Conservation (phyloP, 2,888 invertebrate species). For the Drosophila hamatofila region DNA sequence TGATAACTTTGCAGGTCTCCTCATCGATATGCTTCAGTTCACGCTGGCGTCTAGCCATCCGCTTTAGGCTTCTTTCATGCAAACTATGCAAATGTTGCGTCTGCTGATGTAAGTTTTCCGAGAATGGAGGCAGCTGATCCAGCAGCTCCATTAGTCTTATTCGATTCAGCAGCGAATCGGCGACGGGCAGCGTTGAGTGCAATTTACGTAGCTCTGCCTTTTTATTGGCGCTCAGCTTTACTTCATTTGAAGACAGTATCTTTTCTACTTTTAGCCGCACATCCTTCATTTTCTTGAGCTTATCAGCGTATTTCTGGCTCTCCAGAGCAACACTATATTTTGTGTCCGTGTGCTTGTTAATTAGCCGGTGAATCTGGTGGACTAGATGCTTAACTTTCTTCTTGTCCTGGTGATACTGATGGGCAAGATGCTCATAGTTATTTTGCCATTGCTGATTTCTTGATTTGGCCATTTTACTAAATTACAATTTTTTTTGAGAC, state of each 20-base stretch:
- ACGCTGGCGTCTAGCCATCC: neutral
- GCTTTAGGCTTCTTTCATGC: neutral
- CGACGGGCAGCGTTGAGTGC: slow-evolving; percentile 2
- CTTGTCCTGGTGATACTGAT: slow-evolving; percentile 15
- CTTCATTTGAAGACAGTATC: neutral
- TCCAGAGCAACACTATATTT: slow-evolving; percentile 20
- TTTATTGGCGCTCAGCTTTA: neutral
- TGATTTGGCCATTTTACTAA: slow-evolving; percentile 1
- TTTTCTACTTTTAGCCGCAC: slow-evolving; percentile 10
- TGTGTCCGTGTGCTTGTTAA: neutral
- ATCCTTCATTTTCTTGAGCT: slow-evolving; percentile 3
- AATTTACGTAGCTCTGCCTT: slow-evolving; percentile 10
- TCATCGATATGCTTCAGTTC: slow-evolving; percentile 26
- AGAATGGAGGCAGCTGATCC: neutral
- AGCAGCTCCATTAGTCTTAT: slow-evolving; percentile 53
- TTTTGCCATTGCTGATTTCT: slow-evolving; percentile 18
- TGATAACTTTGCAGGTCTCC: slow-evolving; percentile 24
- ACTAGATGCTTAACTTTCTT: slow-evolving; percentile 1
- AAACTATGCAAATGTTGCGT: neutral
- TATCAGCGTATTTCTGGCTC: neutral
- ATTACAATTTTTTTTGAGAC: slow-evolving; percentile 9
- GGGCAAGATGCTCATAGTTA: slow-evolving; percentile 6
- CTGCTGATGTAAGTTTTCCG: neutral
- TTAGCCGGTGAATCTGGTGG: slow-evolving; percentile 13
- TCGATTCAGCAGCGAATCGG: slow-evolving; percentile 10